Conservation (phyloP, 2,797 vertebrate genomes). For the Ataeniobius toweri region DNA sequence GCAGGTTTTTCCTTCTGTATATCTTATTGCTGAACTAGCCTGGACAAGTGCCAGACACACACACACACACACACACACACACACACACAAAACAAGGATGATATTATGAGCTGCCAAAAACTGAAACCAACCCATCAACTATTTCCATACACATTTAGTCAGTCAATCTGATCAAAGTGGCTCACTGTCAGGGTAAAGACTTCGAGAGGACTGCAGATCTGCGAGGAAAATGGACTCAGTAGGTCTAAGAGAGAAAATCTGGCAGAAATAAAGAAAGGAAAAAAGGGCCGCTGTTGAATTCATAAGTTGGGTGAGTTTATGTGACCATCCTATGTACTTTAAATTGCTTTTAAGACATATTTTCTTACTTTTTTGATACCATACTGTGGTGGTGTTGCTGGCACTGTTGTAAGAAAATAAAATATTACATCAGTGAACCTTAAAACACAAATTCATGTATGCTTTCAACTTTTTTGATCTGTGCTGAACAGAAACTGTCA, state of each 20-base stretch:
- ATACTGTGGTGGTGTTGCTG: not conserved
- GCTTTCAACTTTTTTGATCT: not conserved
- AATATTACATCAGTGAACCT: not conserved
- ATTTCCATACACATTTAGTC: constrained; percentile 64
- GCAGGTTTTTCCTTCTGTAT: constrained; percentile 76
- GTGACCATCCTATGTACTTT: not conserved
- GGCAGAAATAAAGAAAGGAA: constrained; percentile 18
- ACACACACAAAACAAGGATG: constrained; percentile 42
- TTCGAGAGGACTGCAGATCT: constrained; percentile 14
- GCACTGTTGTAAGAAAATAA: not conserved
- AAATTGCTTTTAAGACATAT: not conserved
- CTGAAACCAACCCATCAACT: constrained; percentile 71
- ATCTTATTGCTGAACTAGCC: constrained; percentile 67
- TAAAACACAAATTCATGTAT: not conserved
- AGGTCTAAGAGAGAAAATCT: constrained; percentile 19
- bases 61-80: constrained; percentile 22
- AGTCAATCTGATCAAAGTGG: constrained; percentile 51
- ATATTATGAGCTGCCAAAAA: constrained; percentile 69
- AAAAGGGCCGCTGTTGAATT: constrained; percentile 16
- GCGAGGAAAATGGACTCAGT: constrained; percentile 9
- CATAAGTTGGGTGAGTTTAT: constrained; percentile 54
- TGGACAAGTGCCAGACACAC: constrained; percentile 70
- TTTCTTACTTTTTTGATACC: not conserved
- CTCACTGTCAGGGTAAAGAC: constrained; percentile 46
- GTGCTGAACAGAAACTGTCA: not conserved